A percentile compares a stretch with the other conserved stretches of the same genome.
Evolutionary conservation across 2,113 vertebrate genomes (phyloP).

Genomic region (Aspidoscelis tigris): DNA sequence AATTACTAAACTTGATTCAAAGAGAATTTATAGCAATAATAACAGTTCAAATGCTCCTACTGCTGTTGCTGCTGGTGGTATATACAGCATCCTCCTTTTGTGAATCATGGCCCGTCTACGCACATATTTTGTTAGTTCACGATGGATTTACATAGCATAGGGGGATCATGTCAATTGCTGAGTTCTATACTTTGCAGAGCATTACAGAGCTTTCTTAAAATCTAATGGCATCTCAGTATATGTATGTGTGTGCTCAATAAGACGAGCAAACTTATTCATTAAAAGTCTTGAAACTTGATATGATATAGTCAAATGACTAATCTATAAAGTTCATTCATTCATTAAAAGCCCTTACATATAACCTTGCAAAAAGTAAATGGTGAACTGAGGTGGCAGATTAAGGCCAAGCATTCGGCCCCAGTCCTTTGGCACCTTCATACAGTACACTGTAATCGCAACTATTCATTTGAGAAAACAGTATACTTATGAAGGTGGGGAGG

Average conservation of each 20-base stretch:
- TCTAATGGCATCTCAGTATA: not conserved
- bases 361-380: conserved; percentile 16
- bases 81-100: not conserved
- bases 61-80: too few species aligned
- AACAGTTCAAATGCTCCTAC: too few species aligned
- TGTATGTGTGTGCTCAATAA: conserved; percentile 15
- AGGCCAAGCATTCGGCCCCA: conserved; percentile 32
- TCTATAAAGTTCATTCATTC: not conserved
- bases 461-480: conserved; percentile 28
- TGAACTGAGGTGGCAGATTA: conserved; percentile 19
- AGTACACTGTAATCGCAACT: not conserved
- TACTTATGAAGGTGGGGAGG: not conserved
- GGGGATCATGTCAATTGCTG: not conserved
- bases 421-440: conserved; percentile 12
- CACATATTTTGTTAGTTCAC: not conserved
- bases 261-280: conserved; percentile 23
- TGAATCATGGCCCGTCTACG: not conserved
- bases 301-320: too few species aligned
- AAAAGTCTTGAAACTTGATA: not conserved
- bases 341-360: not conserved
- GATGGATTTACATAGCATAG: not conserved
- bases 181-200: conserved; percentile 20
- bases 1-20: too few species aligned
- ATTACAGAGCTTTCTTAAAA: conserved; percentile 20
- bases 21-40: too few species aligned